Evolutionary conservation across 2,888 invertebrate genomes (phyloP).

Genomic region (Adelognathus sp.): DNA sequence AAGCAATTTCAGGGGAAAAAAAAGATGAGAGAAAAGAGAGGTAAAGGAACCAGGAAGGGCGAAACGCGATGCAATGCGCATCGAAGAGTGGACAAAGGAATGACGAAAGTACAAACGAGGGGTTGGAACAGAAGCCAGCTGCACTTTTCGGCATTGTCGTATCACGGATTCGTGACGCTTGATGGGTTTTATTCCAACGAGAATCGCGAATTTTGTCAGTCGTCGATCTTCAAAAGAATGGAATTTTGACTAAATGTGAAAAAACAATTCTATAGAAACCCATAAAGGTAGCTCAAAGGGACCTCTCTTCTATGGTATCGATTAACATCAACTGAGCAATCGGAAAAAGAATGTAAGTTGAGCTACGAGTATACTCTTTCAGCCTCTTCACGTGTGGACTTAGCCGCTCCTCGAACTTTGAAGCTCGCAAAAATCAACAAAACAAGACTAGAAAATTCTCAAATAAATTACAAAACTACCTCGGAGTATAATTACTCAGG

Average conservation of each 20-base stretch:
- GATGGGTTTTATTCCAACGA: neutral
- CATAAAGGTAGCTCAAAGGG: too few relatives aligned
- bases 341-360: too few relatives aligned
- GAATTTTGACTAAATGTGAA: neutral
- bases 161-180: neutral
- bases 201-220: neutral
- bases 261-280: too few relatives aligned
- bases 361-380: too few relatives aligned
- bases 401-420: too few relatives aligned
- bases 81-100: conserved; percentile 14
- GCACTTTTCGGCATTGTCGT: conserved; percentile 18
- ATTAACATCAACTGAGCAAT: too few relatives aligned
- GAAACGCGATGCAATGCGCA: conserved; percentile 6
- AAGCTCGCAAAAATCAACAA: too few relatives aligned
- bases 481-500: too few relatives aligned
- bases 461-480: too few relatives aligned
- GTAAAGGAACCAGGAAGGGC: neutral
- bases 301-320: too few relatives aligned
- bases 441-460: too few relatives aligned
- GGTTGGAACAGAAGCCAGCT: neutral
- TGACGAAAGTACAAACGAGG: neutral
- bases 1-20: conserved; percentile 18
- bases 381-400: too few relatives aligned
- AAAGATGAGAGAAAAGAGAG: neutral
- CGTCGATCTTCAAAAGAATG: neutral